Evolutionary conservation across 2,797 vertebrate genomes (phyloP), one percentile per base, ranked within the genome.

Genomic region (Phoxinus dragarum): DNA sequence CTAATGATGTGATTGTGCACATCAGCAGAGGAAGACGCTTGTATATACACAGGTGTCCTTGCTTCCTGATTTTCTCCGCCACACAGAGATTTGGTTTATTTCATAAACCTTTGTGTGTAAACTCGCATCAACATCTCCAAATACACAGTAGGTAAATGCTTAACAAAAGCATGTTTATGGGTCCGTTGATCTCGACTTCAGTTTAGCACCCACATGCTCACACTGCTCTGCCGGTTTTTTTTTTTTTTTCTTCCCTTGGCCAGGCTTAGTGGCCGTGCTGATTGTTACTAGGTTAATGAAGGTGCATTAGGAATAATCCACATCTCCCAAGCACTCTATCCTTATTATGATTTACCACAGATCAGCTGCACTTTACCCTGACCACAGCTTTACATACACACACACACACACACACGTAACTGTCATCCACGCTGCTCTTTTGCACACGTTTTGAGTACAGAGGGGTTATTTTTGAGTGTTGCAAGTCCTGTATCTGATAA

Each of bases 321-420:
- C 17, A 64, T 79, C 89, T 90, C 91, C 67, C 68, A 74, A 81
- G n/a, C 93, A 91, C 91, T 93, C 42, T 93, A 23, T n/a, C 94
- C 92, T 93, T 96, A 96, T 96, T 96, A 94, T 96, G 92, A 94
- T 92, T 93, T 96, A 96, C 95, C 93, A 94, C 95, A 94, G 94
- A 95, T 96, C 96, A 95, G 95, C 94, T 96, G 95, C 95, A 94
- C 93, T 94, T 85, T 80, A 67, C 54, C 56, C 68, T 44, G 71
- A 64, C 73, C 77, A 47, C 72, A 77, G 79, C 16, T 84, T 83
- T 44, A 47, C 21, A 72, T 38, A 14, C 52, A 82, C 47, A 73
- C 52, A 27, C 27, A 74, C 38, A 27, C 47, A 47, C 44, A 47
- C 47, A 5, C n/a, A n/a, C n/a, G n/a, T 49, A 49, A 72, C 52